Evolutionary conservation across 2,888 invertebrate species (phyloP).

Genomic region (Hypsopygia costalis): DNA sequence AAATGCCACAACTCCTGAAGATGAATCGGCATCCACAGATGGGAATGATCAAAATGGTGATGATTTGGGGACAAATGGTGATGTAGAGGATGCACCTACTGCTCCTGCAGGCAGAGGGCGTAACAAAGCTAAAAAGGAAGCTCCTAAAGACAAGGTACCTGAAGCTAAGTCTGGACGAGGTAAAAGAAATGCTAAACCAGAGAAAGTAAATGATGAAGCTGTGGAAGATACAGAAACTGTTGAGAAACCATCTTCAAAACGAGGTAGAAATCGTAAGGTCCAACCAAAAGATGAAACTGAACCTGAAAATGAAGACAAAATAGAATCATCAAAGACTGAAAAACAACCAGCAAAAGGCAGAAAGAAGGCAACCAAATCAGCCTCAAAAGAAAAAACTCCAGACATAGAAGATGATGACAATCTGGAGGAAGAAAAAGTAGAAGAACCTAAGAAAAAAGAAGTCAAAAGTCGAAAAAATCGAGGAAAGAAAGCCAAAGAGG

Average conservation of each 20-base stretch:
- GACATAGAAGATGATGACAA: constrained; percentile 38
- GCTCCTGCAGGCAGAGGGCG: constrained; percentile 42
- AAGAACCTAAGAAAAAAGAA: constrained; percentile 58
- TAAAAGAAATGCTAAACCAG: constrained; percentile 46
- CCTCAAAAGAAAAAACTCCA: constrained; percentile 35
- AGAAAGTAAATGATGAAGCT: constrained; percentile 28
- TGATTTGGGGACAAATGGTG: constrained; percentile 44
- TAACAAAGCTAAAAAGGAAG: constrained; percentile 60
- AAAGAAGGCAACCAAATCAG: constrained; percentile 34
- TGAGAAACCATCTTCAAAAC: constrained; percentile 46
- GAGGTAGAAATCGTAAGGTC: constrained; percentile 47
- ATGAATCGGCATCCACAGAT: constrained; percentile 41
- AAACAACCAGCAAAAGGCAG: constrained; percentile 30
- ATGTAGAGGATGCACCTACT: constrained; percentile 32
- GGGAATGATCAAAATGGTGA: constrained; percentile 42
- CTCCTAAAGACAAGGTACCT: constrained; percentile 37
- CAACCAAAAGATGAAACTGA: constrained; percentile 39
- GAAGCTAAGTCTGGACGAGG: constrained; percentile 40
- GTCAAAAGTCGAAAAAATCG: constrained; percentile 48
- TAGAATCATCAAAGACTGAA: constrained; percentile 41
- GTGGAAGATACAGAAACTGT: constrained; percentile 30
- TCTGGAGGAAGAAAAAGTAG: constrained; percentile 37
- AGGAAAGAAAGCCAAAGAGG: constrained; percentile 57
- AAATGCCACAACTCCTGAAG: constrained; percentile 38
- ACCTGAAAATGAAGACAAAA: constrained; percentile 38